These are phyloP conservation scores for Marcusenius ussheri DNA, from an alignment of 2,113 vertebrate genomes.

Conservation along the genomic window DNA sequence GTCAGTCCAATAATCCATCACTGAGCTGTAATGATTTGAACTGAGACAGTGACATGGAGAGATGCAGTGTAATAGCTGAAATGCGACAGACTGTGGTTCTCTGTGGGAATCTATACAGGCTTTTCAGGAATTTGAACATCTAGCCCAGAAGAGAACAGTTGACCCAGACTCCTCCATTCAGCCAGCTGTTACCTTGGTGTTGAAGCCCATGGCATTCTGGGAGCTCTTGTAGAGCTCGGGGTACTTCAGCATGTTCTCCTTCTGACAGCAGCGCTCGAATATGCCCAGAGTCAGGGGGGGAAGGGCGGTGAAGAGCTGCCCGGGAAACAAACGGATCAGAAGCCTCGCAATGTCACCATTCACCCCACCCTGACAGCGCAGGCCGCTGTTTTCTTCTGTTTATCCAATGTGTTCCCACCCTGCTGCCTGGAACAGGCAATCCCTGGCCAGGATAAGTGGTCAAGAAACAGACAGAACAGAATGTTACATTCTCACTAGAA, in stretches of 20 bases:
- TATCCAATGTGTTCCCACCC: neutral
- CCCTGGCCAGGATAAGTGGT: neutral
- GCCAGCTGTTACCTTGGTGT: conserved; percentile 80
- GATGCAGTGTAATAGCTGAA: neutral
- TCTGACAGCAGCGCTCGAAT: conserved; percentile 92
- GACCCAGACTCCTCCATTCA: conserved; percentile 29
- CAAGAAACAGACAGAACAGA: neutral
- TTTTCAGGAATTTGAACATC: neutral
- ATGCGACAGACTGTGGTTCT: neutral
- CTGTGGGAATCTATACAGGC: neutral
- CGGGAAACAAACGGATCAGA: neutral
- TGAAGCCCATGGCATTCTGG: conserved; percentile 94
- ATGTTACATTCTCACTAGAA: neutral
- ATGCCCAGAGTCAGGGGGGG: conserved; percentile 94
- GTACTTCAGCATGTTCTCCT: conserved; percentile 98
- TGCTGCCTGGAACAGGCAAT: neutral
- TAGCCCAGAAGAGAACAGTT: neutral
- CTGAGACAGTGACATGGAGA: neutral
- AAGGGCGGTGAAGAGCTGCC: conserved; percentile 91
- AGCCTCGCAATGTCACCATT: neutral
- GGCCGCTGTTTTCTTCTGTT: neutral
- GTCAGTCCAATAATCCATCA: neutral
- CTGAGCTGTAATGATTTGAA: neutral
- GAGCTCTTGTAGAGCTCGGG: conserved; percentile 96
- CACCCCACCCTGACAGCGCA: neutral